These are phyloP conservation scores for Macrotrachela quadricornifera DNA, from an alignment of 1,140 invertebrate species.

Conservation along the genomic window DNA sequence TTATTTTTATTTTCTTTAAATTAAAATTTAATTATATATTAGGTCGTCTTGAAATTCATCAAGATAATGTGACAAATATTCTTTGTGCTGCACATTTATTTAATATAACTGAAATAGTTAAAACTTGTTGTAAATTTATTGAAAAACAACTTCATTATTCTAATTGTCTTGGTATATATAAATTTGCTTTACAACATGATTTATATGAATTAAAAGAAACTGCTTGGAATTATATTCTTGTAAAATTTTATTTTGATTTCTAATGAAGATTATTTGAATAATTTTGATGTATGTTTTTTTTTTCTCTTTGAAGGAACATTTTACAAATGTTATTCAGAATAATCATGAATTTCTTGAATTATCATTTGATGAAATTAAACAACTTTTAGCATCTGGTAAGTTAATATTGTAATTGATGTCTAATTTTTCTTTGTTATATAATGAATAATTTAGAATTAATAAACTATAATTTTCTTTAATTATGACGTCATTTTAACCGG, in stretches of 20 bases:
- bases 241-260: conserved; percentile 10
- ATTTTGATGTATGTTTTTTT: not conserved
- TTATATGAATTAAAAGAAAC: conserved; percentile 52
- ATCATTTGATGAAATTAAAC: no score
- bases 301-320: not conserved
- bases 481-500: no score
- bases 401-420: not conserved
- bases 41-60: conserved; percentile 44
- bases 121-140: conserved; percentile 67
- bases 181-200: conserved; percentile 71
- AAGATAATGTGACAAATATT: conserved; percentile 51
- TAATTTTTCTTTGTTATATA: no score
- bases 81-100: conserved; percentile 63
- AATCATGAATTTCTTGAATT: no score
- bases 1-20: no score
- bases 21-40: no score
- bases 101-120: conserved; percentile 61
- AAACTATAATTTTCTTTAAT: no score
- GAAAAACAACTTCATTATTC: conserved; percentile 73
- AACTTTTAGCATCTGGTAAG: no score
- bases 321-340: no score
- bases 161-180: conserved; percentile 70
- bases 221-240: conserved; percentile 52
- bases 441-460: not conserved
- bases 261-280: no score